Evolutionary conservation across 2,113 vertebrate species (phyloP), one percentile per base, ranked within the genome.

Genomic region (Guaruba guarouba): DNA sequence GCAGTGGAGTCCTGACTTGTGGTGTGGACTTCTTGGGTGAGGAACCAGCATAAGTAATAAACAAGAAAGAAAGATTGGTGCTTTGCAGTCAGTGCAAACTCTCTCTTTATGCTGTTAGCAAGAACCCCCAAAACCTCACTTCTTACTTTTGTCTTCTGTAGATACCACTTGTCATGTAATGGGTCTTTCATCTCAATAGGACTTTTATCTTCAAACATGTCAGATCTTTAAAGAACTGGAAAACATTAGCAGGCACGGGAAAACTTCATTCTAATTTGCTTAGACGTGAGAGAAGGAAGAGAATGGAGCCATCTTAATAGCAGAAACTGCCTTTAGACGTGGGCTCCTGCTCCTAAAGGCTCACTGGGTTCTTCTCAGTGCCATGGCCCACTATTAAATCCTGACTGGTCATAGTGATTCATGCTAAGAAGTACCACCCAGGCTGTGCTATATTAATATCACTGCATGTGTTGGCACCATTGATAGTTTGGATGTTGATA

Each of bases 131-230:
- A 91, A 94, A 54, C 84, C 71, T 91, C 79, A 11, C 14, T 88
- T 64, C 64, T 88, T 59, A 57, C 54, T 82, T 93, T 93, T 92
- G 74, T 88, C 55, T 90, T 43, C 57, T 94, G 24, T 19, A 84
- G 84, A 66, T 71, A 90, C 44, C 55, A 76, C 71, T 93, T 96
- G 69, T 82, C 66, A 82, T 41, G 31, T 57, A 61, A 63, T 23
- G 28, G 41, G 31, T 28, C 89, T 96, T 95, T 97, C 76, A 96
- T 95, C 92, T 89, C 77, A 86, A 51, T 4, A 63, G 61, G 52
- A 51, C 95, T 97, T 96, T 96, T 62, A 95, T 96, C 95, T 96
- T 96, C 95, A 94, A 75, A 83, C 86, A 51, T 49, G 28, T 91
- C 91, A 88, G 49, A 88, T 62, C 81, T 91, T 87, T 90, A 91